Conservation (phyloP, 2,797 vertebrate genomes). For the Manis pentadactyla region DNA sequence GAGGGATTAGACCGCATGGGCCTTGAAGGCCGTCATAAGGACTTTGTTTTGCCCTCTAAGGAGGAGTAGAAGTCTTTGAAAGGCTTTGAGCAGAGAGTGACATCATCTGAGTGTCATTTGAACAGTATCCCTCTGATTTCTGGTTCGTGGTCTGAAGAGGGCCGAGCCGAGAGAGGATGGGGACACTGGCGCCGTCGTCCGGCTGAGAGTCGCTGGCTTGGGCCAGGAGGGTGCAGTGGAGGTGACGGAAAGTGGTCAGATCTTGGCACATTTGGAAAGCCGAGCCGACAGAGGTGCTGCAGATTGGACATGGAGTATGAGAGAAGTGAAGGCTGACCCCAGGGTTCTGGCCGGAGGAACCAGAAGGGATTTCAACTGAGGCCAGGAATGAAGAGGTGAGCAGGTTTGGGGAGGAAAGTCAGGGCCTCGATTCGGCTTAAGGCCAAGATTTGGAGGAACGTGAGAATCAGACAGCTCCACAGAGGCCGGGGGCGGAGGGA, state of each 20-base stretch:
- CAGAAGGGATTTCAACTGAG: neutral
- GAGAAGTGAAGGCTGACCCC: neutral
- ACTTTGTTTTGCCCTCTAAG: neutral
- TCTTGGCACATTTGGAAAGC: neutral
- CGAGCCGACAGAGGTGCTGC: neutral
- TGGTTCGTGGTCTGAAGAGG: neutral
- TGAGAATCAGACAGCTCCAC: neutral
- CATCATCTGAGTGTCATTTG: neutral
- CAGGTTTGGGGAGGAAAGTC: neutral
- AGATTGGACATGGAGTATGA: neutral
- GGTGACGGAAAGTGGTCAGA: neutral
- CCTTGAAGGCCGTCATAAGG: fast-evolving
- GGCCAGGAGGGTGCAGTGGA: neutral
- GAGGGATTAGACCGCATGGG: fast-evolving
- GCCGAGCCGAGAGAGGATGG: fast-evolving
- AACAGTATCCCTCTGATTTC: neutral
- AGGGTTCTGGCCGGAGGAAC: neutral
- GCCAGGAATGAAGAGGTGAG: neutral
- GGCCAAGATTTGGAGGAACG: neutral
- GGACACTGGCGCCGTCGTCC: neutral
- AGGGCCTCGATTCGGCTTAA: neutral
- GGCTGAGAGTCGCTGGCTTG: neutral
- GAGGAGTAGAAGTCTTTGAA: neutral
- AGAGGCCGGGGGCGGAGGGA: neutral
- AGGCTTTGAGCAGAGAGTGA: neutral